Base-by-base conservation (phyloP, 2,113 vertebrate genomes). In the Pitta sordida region DNA sequence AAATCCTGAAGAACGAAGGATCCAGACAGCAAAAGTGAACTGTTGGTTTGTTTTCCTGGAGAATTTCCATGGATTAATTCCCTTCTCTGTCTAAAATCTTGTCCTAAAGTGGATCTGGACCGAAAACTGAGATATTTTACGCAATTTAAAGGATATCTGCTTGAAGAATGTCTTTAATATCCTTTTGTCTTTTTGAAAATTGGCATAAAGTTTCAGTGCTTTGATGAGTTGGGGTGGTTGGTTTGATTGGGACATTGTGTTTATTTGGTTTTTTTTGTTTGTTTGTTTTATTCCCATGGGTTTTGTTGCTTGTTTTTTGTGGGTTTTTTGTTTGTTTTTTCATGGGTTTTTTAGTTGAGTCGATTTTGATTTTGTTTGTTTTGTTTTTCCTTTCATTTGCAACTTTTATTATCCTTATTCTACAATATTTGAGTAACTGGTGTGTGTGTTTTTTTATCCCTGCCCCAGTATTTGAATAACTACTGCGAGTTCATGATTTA, bases 401-500 rank as follows among this genome's bases (percentile, higher is more conserved):
- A 17, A 14, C 6, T 70, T 77, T 52, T 20, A n/a, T 20, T 49
- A 41, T 34, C 10, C 5, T 7, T 13, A 0, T 32, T n/a, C 44
- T 41, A 27, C 18, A n/a, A n/a, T 30, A 23, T 74, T 0, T 75
- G 43, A 46, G 3, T 27, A 34, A 51, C 2, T 56, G 1, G 5
- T 30, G 3, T 7, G 13, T 36, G n/a, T n/a, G 14, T 22, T 13
- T 60, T 36, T 3, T n/a, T 32, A 18, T 19, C 11, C 11, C 15
- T 4, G 0, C 3, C 27, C 24, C 16, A 27, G 22, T 11, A 37
- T 37, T 59, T 49, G 15, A 63, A 29, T 19, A 59, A 51, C 15
- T 27, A 0, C 7, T 22, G 13, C 17, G 22, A 12, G 23, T 36
- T 11, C 36, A 8, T 0, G 0, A 3, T 9, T 49, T 30, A 20